Evolutionary conservation across 2,888 invertebrate species (phyloP).

Genomic region (Platypus cylindrus): DNA sequence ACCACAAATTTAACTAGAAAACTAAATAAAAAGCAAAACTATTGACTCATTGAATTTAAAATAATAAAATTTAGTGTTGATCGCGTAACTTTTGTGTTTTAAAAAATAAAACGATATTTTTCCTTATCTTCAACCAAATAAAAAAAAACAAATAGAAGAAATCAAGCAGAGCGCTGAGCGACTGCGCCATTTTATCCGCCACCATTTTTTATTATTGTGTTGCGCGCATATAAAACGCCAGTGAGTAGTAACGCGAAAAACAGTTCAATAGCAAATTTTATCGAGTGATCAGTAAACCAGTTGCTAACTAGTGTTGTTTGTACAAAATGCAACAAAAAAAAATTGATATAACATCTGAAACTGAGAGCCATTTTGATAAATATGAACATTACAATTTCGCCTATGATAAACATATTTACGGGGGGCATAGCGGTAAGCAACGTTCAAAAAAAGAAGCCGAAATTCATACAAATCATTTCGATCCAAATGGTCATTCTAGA

Average conservation of each 20-base stretch:
- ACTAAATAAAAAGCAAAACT: too few species aligned
- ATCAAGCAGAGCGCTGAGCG: too few species aligned
- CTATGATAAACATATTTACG: slow-evolving; percentile 78
- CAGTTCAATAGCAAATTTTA: slow-evolving; percentile 4
- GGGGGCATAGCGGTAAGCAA: slow-evolving; percentile 62
- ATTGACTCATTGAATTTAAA: too few species aligned
- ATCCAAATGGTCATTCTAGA: slow-evolving; percentile 86
- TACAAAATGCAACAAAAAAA: slow-evolving; percentile 14
- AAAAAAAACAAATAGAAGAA: too few species aligned
- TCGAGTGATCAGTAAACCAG: not conserved
- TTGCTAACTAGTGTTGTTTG: too few species aligned
- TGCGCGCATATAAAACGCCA: slow-evolving; percentile 1
- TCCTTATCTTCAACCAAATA: too few species aligned
- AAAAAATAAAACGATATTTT: too few species aligned
- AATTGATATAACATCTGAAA: slow-evolving; percentile 10
- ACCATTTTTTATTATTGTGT: too few species aligned
- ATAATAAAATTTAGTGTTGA: too few species aligned
- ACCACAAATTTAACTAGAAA: too few species aligned
- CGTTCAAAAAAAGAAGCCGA: slow-evolving; percentile 38
- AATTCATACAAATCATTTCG: slow-evolving; percentile 82
- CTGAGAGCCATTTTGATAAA: slow-evolving; percentile 74
- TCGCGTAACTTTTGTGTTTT: too few species aligned
- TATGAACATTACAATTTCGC: slow-evolving; percentile 93
- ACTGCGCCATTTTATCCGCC: too few species aligned
- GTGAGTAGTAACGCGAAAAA: not conserved